A percentile compares a stretch with the other conserved stretches of the same genome.
These are phyloP conservation scores for Selene dorsalis DNA, from an alignment of 2,797 vertebrate genomes.

Conservation along the genomic window DNA sequence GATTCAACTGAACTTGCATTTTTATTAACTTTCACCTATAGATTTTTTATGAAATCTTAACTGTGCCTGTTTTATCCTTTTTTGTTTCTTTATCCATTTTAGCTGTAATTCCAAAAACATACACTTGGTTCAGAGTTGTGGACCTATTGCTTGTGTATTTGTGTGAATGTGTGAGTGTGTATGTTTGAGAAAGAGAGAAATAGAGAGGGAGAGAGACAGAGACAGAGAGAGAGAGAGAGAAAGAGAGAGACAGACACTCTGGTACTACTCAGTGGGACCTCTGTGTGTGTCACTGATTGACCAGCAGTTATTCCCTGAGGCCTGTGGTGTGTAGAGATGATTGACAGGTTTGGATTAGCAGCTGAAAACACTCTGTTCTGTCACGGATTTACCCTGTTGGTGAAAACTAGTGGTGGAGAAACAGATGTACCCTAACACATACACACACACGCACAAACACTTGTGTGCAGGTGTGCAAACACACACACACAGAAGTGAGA, in stretches of 20 bases:
- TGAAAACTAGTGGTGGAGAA: conserved; percentile 15
- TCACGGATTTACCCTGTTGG: conserved; percentile 47
- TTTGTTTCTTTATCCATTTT: background rate
- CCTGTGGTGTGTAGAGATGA: conserved; percentile 59
- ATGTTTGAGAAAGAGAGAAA: background rate
- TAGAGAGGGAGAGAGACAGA: background rate
- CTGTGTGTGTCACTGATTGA: conserved; percentile 67
- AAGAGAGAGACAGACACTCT: background rate
- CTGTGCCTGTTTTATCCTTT: background rate
- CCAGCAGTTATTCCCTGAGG: conserved; percentile 59
- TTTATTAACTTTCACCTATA: background rate
- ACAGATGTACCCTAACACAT: background rate
- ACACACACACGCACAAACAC: background rate
- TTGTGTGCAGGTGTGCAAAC: no score
- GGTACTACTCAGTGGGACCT: conserved; percentile 16
- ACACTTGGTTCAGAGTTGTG: conserved; percentile 10
- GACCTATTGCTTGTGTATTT: conserved; percentile 2
- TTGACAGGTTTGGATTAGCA: conserved; percentile 73
- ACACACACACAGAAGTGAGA: conserved; percentile 7
- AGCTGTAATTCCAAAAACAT: conserved; percentile 12
- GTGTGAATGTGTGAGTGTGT: conserved; percentile 6
- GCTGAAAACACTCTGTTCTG: conserved; percentile 53
- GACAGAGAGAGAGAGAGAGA: background rate
- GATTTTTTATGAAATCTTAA: background rate
- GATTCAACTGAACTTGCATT: background rate